phyloP scores from a whole-genome alignment of 2,888 invertebrate species.

The Cerastoderma edule region DNA sequence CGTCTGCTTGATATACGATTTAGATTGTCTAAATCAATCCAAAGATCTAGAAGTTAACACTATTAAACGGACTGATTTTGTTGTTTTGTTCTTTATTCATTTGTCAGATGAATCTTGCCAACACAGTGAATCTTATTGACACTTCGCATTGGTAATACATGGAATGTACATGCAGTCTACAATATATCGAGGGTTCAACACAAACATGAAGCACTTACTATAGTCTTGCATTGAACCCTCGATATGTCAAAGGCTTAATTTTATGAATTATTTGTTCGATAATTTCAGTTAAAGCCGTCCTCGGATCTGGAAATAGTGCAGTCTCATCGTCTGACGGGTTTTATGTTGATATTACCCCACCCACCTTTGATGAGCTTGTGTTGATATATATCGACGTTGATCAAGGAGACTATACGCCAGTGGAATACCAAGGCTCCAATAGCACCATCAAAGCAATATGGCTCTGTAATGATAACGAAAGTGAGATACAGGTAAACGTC shows the following conservation, averaged over 20 bases:
- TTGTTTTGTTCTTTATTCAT: too few relatives aligned
- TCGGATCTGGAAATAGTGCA: slow-evolving; percentile 62
- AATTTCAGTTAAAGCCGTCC: slow-evolving; percentile 61
- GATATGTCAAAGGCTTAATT: background rate
- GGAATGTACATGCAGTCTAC: too few relatives aligned
- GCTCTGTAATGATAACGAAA: slow-evolving; percentile 65
- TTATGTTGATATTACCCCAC: slow-evolving; percentile 65
- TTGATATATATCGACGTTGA: slow-evolving; percentile 63
- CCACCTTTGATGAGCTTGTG: slow-evolving; percentile 49
- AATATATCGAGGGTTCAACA: too few relatives aligned
- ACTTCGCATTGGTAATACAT: too few relatives aligned
- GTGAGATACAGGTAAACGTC: slow-evolving; percentile 62
- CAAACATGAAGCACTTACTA: too few relatives aligned
- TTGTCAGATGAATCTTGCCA: too few relatives aligned
- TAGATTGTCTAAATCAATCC: too few relatives aligned
- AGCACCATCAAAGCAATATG: slow-evolving; percentile 64
- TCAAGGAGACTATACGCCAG: slow-evolving; percentile 66
- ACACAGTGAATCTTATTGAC: too few relatives aligned
- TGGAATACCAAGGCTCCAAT: slow-evolving; percentile 59
- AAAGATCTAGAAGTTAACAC: too few relatives aligned
- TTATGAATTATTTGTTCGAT: background rate
- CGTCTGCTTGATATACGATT: too few relatives aligned
- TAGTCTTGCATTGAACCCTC: too few relatives aligned
- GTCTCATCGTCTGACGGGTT: slow-evolving; percentile 63
- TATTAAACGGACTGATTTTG: too few relatives aligned